A percentile compares a stretch with the other conserved stretches of the same genome.
phyloP scores from a whole-genome alignment of 2,113 vertebrate species.

The Gila orcuttii region DNA sequence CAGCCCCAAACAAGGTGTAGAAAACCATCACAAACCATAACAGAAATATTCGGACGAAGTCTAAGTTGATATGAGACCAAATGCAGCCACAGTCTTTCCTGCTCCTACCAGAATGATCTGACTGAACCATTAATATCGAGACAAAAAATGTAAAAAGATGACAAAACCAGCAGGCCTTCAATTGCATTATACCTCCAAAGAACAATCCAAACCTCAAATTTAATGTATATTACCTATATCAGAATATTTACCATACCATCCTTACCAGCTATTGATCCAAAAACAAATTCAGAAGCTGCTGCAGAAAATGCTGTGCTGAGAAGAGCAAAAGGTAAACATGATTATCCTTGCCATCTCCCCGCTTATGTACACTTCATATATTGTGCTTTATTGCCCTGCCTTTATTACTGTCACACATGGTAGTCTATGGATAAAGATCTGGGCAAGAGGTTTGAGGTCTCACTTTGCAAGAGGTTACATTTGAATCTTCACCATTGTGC shows the following conservation, averaged over 20 bases:
- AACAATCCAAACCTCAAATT: background rate
- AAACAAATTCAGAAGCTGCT: background rate
- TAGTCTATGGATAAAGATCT: background rate
- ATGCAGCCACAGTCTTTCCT: background rate
- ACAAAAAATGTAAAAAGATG: background rate
- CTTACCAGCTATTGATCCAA: background rate
- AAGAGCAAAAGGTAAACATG: slow-evolving; percentile 2
- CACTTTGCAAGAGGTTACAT: background rate
- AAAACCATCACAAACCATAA: slow-evolving; percentile 82
- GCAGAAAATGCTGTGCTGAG: background rate
- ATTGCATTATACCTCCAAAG: background rate
- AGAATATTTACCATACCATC: background rate
- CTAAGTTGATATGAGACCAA: slow-evolving; percentile 30
- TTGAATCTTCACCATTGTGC: background rate
- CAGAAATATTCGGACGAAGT: slow-evolving; percentile 75
- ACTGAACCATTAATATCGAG: slow-evolving; percentile 3
- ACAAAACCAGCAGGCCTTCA: background rate
- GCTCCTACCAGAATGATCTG: background rate
- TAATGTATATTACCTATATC: background rate
- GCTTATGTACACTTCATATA: background rate
- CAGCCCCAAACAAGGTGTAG: slow-evolving; percentile 86
- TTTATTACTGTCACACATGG: background rate
- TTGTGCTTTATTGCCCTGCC: background rate
- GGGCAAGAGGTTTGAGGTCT: background rate
- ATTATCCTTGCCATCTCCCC: background rate